phyloP scores from a whole-genome alignment of 2,797 vertebrate genomes.

The Sciurus vulgaris region DNA sequence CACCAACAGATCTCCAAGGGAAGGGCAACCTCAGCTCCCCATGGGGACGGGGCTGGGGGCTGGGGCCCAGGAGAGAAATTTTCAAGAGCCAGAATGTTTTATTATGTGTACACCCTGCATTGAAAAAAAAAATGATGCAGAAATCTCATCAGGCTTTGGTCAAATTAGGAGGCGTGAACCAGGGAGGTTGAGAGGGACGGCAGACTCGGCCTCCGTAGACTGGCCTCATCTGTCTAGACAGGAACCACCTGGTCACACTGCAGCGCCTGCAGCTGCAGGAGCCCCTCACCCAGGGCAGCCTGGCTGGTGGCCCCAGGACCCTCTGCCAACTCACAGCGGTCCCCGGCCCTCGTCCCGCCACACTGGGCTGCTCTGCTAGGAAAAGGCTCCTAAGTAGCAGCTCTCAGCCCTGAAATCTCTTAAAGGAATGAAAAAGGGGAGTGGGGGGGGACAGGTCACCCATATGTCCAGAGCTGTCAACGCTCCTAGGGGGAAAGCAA shows the following conservation, averaged over 20 bases:
- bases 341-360: not conserved
- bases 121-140: not conserved
- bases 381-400: not conserved
- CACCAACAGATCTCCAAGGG: not conserved
- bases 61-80: not conserved
- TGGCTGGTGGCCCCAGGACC: not conserved
- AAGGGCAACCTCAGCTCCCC: not conserved
- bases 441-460: not conserved
- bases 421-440: not conserved
- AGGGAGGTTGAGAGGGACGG: not conserved
- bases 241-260: constrained; percentile 64
- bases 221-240: constrained; percentile 50
- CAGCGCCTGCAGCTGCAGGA: not conserved
- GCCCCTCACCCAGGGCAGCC: not conserved
- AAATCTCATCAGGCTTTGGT: constrained; percentile 5
- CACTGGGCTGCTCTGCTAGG: not conserved
- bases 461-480: not conserved
- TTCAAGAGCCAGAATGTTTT: not conserved
- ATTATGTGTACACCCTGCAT: not conserved
- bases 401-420: not conserved
- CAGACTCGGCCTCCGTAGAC: rapidly evolving
- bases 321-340: not conserved
- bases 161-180: constrained; percentile 5
- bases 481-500: not conserved
- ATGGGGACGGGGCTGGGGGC: not conserved